Conservation (phyloP, 2,888 invertebrate genomes). For the Saturnia japonica region DNA sequence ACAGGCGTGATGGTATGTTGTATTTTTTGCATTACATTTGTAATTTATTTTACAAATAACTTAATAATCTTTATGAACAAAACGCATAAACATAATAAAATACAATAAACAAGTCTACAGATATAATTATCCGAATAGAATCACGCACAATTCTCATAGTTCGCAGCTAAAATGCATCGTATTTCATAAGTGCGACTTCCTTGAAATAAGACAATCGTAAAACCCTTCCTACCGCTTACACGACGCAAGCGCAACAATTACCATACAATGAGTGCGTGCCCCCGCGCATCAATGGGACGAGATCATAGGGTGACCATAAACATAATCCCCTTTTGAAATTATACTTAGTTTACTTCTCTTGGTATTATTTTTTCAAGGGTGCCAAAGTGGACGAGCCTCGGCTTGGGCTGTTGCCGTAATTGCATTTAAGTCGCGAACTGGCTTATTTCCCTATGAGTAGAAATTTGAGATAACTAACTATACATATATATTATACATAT, state of each 20-base stretch:
- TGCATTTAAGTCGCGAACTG: too few species aligned
- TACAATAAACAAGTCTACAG: not conserved
- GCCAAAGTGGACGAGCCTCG: too few species aligned
- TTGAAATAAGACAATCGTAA: slow-evolving; percentile 22
- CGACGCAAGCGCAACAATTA: slow-evolving; percentile 56
- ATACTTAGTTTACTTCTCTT: too few species aligned
- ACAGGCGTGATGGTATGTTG: too few species aligned
- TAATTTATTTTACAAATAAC: too few species aligned
- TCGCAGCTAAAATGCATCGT: slow-evolving; percentile 8
- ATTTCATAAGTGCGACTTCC: slow-evolving; percentile 19
- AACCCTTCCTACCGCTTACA: slow-evolving; percentile 19
- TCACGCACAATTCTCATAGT: slow-evolving; percentile 16
- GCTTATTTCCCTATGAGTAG: too few species aligned
- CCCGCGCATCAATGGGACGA: slow-evolving; percentile 26
- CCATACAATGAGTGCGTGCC: slow-evolving; percentile 77
- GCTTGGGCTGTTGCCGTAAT: too few species aligned
- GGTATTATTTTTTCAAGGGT: too few species aligned
- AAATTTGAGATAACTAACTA: too few species aligned
- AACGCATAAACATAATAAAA: not conserved
- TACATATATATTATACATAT: too few species aligned
- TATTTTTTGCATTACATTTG: too few species aligned
- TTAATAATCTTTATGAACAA: too few species aligned
- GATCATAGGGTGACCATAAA: slow-evolving; percentile 12
- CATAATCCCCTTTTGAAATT: not conserved
- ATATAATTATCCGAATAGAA: not conserved